Conservation (phyloP, 2,888 invertebrate genomes). For the Diarsia rubi region DNA sequence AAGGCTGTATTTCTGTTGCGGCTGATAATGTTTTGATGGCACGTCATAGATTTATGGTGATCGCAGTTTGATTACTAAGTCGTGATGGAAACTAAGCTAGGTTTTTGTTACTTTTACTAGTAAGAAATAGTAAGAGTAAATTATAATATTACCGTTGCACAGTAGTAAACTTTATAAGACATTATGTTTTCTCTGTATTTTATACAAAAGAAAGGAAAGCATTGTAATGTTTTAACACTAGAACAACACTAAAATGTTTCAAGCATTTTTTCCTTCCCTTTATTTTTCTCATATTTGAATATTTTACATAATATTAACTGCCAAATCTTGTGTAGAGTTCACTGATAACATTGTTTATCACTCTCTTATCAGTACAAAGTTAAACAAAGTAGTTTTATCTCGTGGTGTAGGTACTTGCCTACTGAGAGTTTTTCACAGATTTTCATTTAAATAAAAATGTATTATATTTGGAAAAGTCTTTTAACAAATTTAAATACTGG, state of each 20-base stretch:
- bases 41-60: slow-evolving; percentile 39
- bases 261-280: background rate
- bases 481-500: background rate
- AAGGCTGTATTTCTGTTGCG: slow-evolving; percentile 67
- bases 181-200: background rate
- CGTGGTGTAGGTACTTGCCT: slow-evolving; percentile 28
- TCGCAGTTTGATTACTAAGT: slow-evolving; percentile 33
- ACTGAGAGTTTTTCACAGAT: slow-evolving; percentile 36
- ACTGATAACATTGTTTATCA: slow-evolving; percentile 59
- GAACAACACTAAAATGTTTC: background rate
- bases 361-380: slow-evolving; percentile 55
- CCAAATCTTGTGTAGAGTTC: slow-evolving; percentile 37
- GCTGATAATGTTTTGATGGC: slow-evolving; percentile 54
- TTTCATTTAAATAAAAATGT: slow-evolving; percentile 21
- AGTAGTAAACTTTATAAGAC: background rate
- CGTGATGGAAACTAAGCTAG: background rate
- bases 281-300: slow-evolving; percentile 2
- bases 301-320: slow-evolving; percentile 31
- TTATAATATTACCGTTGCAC: no score
- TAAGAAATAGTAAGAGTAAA: background rate
- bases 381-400: slow-evolving; percentile 61
- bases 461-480: background rate
- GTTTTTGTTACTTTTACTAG: slow-evolving; percentile 7
- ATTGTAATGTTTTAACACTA: background rate
- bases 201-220: background rate